Percentiles rank a stretch among this genome's conserved stretches.
These are phyloP conservation scores for Heliconius hortense DNA, from an alignment of 2,888 invertebrate genomes.

Conservation along the genomic window DNA sequence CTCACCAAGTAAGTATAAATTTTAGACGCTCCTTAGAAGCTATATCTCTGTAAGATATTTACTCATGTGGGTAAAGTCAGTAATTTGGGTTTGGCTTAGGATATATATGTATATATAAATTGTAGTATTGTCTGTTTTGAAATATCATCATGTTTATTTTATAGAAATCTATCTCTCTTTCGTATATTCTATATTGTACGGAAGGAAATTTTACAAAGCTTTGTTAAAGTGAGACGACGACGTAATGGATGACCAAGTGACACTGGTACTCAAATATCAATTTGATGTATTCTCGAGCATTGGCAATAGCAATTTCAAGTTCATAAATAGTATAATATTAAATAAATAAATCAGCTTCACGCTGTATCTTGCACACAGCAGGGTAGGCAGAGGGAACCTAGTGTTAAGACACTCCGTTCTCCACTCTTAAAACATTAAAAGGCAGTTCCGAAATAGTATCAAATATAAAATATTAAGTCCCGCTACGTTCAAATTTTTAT, in stretches of 20 bases:
- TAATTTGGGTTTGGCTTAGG: not conserved
- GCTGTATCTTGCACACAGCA: too few species aligned
- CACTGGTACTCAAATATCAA: not conserved
- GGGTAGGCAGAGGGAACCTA: too few species aligned
- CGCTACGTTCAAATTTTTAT: too few species aligned
- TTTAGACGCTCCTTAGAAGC: constrained; percentile 8
- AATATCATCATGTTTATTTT: not conserved
- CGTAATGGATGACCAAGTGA: not conserved
- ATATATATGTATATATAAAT: not conserved
- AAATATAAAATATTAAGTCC: not conserved
- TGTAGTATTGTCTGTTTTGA: not conserved
- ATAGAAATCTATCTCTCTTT: not conserved
- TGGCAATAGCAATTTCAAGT: not conserved
- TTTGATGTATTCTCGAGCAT: not conserved
- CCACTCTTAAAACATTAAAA: not conserved
- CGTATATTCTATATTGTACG: not conserved
- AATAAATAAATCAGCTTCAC: not conserved
- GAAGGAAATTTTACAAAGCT: not conserved
- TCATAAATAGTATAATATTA: not conserved
- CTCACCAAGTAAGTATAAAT: constrained; percentile 8
- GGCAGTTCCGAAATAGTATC: not conserved
- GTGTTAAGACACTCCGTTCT: too few species aligned
- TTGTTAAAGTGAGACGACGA: not conserved
- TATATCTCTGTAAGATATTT: constrained; percentile 9
- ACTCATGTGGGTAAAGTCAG: constrained; percentile 6